Evolutionary conservation across 2,888 invertebrate genomes (phyloP).

Genomic region (Pachycephus smyrnensis): DNA sequence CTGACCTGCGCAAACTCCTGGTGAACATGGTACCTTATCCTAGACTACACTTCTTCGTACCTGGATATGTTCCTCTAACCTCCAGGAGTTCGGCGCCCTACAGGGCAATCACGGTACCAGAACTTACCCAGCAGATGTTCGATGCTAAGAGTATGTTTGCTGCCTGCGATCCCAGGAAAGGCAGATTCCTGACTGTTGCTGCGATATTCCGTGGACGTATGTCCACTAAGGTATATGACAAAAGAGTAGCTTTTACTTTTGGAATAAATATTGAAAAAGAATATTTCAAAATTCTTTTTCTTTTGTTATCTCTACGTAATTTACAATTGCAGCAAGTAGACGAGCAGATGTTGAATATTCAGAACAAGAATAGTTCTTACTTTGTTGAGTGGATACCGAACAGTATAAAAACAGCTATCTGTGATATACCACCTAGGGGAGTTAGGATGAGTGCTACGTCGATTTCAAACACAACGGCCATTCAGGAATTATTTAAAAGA

Average conservation of each 20-base stretch:
- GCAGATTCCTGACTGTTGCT: constrained; percentile 79
- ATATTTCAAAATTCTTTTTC: background rate
- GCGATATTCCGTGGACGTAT: constrained; percentile 78
- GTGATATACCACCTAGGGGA: constrained; percentile 82
- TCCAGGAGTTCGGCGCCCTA: constrained; percentile 78
- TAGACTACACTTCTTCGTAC: constrained; percentile 90
- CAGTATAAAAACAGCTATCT: constrained; percentile 84
- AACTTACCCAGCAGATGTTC: constrained; percentile 83
- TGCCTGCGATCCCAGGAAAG: constrained; percentile 79
- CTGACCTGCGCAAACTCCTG: constrained; percentile 90
- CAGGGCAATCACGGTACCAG: constrained; percentile 78
- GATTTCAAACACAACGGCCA: constrained; percentile 88
- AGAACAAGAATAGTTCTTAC: constrained; percentile 74
- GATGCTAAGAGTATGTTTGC: constrained; percentile 85
- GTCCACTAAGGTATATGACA: constrained; percentile 75
- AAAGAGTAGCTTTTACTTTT: constrained; percentile 15
- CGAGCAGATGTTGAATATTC: constrained; percentile 78
- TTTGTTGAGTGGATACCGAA: constrained; percentile 84
- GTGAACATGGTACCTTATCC: constrained; percentile 99
- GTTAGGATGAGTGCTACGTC: constrained; percentile 91
- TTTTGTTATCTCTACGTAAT: background rate
- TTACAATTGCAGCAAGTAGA: constrained; percentile 70
- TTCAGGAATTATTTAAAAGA: constrained; percentile 90
- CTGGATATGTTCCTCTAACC: constrained; percentile 83
- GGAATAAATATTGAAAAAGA: constrained; percentile 4